These are phyloP conservation scores for Oscarella lobularis DNA, from an alignment of 37 sponge, comb jelly and placozoan species.

Conservation along the genomic window DNA sequence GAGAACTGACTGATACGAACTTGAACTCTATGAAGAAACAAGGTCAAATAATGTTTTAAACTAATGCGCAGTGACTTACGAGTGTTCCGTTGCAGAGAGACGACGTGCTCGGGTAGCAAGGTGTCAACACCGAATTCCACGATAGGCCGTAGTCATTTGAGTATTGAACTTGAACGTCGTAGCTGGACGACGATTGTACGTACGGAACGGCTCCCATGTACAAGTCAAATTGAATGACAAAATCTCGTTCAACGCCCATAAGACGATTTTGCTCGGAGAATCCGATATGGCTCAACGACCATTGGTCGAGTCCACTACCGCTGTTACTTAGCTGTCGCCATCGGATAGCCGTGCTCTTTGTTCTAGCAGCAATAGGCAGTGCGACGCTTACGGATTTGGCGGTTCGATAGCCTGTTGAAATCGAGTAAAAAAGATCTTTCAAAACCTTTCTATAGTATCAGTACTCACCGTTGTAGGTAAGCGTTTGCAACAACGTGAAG, in stretches of 20 bases:
- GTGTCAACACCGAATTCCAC: not conserved
- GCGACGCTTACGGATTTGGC: slow-evolving; percentile 1
- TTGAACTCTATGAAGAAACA: too few species aligned
- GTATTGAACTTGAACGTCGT: not conserved
- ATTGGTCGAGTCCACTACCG: not conserved
- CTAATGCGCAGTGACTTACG: too few species aligned
- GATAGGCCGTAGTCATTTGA: not conserved
- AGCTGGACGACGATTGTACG: not conserved
- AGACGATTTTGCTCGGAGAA: not conserved
- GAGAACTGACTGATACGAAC: not conserved
- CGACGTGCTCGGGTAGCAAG: not conserved
- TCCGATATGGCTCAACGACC: not conserved
- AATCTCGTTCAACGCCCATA: too few species aligned
- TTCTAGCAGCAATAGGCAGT: not conserved
- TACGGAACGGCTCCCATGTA: not conserved
- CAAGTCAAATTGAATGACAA: not conserved
- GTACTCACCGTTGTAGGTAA: too few species aligned
- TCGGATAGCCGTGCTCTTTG: not conserved
- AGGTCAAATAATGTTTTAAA: too few species aligned
- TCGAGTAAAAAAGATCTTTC: too few species aligned
- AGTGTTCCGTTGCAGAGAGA: too few species aligned
- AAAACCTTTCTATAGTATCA: too few species aligned
- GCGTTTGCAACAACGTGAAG: too few species aligned
- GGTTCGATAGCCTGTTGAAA: not conserved
- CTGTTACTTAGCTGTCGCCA: not conserved